Conservation (phyloP, 2,113 vertebrate species). For the Chloebia gouldiae region DNA sequence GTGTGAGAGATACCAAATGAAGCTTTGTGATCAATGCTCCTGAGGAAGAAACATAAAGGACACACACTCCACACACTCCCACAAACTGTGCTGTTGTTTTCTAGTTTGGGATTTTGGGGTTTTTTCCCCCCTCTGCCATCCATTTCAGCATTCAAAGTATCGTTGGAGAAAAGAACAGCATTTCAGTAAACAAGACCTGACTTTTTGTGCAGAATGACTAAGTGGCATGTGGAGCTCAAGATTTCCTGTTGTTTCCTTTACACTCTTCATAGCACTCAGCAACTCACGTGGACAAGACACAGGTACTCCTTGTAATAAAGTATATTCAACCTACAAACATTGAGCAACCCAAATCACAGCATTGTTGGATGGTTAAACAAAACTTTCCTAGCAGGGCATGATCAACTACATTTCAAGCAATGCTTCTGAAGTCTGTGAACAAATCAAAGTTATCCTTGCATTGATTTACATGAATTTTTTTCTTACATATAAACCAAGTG, state of each 20-base stretch:
- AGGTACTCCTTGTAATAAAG: not conserved
- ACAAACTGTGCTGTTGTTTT: not conserved
- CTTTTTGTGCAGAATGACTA: not conserved
- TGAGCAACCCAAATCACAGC: not conserved
- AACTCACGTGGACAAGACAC: not conserved
- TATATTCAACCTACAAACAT: not conserved
- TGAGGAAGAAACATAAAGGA: rapidly evolving
- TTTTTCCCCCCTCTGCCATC: rapidly evolving
- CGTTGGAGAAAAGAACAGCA: not conserved
- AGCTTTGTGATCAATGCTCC: not conserved
- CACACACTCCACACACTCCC: not conserved
- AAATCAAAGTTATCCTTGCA: not conserved
- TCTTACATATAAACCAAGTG: not conserved
- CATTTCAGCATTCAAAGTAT: not conserved
- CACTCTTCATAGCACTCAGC: not conserved
- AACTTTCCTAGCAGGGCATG: not conserved
- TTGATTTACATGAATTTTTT: not conserved
- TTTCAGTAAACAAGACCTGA: not conserved
- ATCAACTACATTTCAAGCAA: not conserved
- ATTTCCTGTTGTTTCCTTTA: not conserved
- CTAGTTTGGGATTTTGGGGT: not conserved
- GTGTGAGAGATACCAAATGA: not conserved
- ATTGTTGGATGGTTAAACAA: not conserved
- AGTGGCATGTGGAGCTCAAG: not conserved
- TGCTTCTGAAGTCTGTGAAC: not conserved